phyloP scores from a whole-genome alignment of 2,888 invertebrate genomes.

The Tetanocera ferruginea region DNA sequence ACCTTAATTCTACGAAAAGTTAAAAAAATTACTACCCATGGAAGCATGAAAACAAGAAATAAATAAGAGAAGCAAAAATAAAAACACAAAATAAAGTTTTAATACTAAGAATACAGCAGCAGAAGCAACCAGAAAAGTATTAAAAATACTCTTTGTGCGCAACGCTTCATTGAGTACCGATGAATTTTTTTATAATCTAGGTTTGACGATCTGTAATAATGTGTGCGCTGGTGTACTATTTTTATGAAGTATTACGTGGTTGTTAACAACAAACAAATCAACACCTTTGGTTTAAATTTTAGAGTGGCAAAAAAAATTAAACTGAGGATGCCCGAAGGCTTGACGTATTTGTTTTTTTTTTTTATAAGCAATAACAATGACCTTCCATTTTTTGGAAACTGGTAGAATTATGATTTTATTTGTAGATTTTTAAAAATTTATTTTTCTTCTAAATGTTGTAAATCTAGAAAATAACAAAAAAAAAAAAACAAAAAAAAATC shows the following conservation, averaged over 20 bases:
- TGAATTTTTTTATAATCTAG: constrained; percentile 56
- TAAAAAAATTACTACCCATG: neutral
- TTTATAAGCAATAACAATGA: neutral
- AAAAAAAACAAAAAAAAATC: too few species aligned
- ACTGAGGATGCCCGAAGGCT: neutral
- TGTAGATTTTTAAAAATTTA: too few species aligned
- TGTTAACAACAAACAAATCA: constrained; percentile 12
- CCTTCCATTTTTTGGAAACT: too few species aligned
- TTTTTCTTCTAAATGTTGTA: too few species aligned
- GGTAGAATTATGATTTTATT: too few species aligned
- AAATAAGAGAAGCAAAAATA: neutral
- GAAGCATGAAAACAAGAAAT: neutral
- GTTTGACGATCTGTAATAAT: constrained; percentile 61
- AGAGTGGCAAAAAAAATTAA: neutral
- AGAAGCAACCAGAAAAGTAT: neutral
- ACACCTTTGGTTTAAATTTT: neutral
- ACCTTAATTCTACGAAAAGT: neutral
- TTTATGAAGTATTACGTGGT: neutral
- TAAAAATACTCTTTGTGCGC: neutral
- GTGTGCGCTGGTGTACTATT: constrained; percentile 28
- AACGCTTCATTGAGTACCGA: constrained; percentile 27
- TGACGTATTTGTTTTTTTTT: neutral
- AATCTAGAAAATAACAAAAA: too few species aligned
- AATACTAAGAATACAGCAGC: too few species aligned
- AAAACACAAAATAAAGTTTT: too few species aligned